Evolutionary conservation across 2,797 vertebrate species (phyloP).

Genomic region (Enteromius afrohamiltoni): DNA sequence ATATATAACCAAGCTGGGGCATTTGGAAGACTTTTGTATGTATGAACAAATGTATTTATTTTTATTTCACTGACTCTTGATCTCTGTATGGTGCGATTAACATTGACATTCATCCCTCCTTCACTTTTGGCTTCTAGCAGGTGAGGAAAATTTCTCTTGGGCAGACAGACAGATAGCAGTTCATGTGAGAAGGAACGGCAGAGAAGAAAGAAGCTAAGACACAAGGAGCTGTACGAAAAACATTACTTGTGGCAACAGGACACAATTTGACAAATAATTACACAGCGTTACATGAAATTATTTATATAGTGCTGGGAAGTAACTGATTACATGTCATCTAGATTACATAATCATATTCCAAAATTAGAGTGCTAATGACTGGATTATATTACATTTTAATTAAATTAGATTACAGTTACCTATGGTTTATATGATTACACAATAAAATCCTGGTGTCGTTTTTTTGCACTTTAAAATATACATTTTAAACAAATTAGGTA

Average conservation of each 20-base stretch:
- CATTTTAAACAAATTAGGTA: background rate
- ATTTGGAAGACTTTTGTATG: background rate
- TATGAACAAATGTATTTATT: background rate
- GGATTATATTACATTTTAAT: background rate
- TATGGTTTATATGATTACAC: background rate
- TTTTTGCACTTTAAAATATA: background rate
- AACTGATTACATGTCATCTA: background rate
- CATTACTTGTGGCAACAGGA: background rate
- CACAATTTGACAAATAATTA: background rate
- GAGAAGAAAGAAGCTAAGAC: background rate
- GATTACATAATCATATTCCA: background rate
- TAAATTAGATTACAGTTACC: background rate
- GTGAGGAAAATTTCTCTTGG: background rate
- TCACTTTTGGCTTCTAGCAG: background rate
- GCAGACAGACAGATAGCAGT: background rate
- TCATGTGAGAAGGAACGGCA: background rate
- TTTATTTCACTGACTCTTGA: background rate
- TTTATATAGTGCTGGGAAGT: background rate
- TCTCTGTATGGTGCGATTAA: background rate
- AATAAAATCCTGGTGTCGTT: background rate
- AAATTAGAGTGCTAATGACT: background rate
- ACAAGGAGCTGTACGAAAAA: background rate
- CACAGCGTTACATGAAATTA: background rate
- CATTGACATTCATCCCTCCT: conserved; percentile 3
- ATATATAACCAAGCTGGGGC: background rate